Evolutionary conservation across 2,113 vertebrate genomes (phyloP), one percentile per base, ranked within the genome.

Genomic region (Grantiella picta): DNA sequence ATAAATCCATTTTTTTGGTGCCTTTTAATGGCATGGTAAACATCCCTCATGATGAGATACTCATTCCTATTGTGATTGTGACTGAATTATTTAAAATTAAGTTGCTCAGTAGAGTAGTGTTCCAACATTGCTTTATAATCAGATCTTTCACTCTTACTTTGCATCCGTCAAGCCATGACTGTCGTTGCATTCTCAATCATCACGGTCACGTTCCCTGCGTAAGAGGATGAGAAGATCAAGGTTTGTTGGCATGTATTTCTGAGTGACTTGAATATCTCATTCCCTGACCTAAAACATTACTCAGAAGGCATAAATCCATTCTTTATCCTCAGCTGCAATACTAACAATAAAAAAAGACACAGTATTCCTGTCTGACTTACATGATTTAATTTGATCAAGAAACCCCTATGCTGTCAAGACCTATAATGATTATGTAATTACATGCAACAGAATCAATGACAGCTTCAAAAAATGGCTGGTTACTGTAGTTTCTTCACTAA

Each of bases 401-500:
- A 82, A 94, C n/a, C 28, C n/a, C 44, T 56, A 2, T 79, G 61
- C 31, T 79, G 24, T 79, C 72, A 52, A 84, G 44, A 80, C 10
- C 29, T 84, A 38, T 47, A 78, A 91, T 61, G 49, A 79, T 59
- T 44, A 45, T 11, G 7, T 72, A 95, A 92, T 89, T 91, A 53
- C 0, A 3, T 3, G 16, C n/a, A 72, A 49, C 15, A 82, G 40
- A 93, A 78, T 75, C 47, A 80, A 57, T 78, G 27, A 29, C 35
- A 84, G 47, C 72, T 71, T 89, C 10, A 64, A 89, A 76, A 91
- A 76, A 76, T 21, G 66, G 20, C 40, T 87, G 24, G 20, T 84
- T 87, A 57, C 40, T 69, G 40, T 85, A 82, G n/a, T 27, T 95
- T 94, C 60, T 89, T 92, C 73, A 20, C 56, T 92, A 89, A 91